Base-by-base conservation (phyloP, 2,113 vertebrate genomes). In the Scophthalmus maximus region DNA sequence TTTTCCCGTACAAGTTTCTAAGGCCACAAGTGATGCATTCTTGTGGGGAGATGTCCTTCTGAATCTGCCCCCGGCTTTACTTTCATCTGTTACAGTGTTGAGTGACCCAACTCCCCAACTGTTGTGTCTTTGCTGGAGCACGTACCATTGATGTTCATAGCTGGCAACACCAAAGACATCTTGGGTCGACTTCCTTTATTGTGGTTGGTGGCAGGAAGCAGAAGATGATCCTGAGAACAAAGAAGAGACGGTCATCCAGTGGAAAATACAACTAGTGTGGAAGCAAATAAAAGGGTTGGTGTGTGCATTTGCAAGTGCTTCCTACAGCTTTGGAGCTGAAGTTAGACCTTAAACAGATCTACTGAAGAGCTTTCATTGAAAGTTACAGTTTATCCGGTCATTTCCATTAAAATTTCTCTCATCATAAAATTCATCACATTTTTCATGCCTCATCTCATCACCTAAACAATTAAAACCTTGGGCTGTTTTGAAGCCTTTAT, bases 101-200 rank as follows among this genome's bases (percentile, higher is more conserved):
- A 83, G n/a, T 63, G 76, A 82, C 22, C 47, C 20, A 53, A 52
- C 64, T 30, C 30, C 36, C 29, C 47, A 68, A 72, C 34, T 55
- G 62, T 27, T 66, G 62, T 34, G 61, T 47, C 47, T 81, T 68
- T 64, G 69, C 26, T 29, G 64, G 44, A 55, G 49, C 20, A 88
- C 96, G 95, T 92, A 97, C 97, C 97, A 51, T 96, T 96, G 87
- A 97, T 92, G 86, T 98, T 97, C 87, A 98, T 93, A 62, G 98
- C 97, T 81, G 97, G 97, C 83, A 98, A 87, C 59, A 98, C 93
- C 84, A 99, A 87, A 14, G 97, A 98, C 96, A 99, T 98, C 93
- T 98, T 98, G 60, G 98, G 97, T 76, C 96, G 94, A 53, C 94
- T 94, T 81, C 97, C 97, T 94, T 98, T 98, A 90, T 97, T 98